Conservation (phyloP, 2,113 vertebrate species). For the Brachyhypopomus gauderio region DNA sequence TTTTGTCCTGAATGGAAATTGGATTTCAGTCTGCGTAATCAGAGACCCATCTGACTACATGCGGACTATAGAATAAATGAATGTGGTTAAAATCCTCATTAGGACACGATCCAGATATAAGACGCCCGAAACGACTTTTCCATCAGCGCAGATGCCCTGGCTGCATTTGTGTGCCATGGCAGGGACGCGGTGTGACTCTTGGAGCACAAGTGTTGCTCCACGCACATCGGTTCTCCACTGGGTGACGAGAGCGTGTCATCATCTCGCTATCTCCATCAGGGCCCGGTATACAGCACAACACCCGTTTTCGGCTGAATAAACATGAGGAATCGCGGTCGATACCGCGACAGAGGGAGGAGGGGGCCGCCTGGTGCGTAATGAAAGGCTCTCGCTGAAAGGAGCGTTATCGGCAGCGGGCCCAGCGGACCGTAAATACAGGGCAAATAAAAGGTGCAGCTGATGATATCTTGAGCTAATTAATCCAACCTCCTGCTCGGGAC, state of each 20-base stretch:
- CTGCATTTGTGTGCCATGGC: background rate
- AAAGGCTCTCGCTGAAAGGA: constrained; percentile 50
- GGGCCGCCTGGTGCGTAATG: constrained; percentile 33
- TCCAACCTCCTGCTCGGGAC: constrained; percentile 39
- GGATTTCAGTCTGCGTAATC: no score
- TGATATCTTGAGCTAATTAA: constrained; percentile 55
- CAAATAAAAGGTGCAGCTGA: constrained; percentile 37
- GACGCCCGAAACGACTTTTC: no score
- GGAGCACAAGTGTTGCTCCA: background rate
- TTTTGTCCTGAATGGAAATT: no score
- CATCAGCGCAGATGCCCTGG: background rate
- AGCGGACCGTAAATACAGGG: constrained; percentile 33
- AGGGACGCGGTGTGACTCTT: background rate
- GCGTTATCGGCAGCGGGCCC: constrained; percentile 42
- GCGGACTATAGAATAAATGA: no score
- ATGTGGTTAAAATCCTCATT: no score
- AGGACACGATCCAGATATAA: no score
- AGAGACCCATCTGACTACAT: no score
- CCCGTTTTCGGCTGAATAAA: constrained; percentile 55
- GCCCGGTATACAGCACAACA: constrained; percentile 34
- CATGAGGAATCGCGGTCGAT: constrained; percentile 55
- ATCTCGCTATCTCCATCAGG: constrained; percentile 39
- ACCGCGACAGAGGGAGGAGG: constrained; percentile 35
- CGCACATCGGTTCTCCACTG: constrained; percentile 5
- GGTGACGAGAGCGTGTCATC: background rate